Evolutionary conservation across 2,113 vertebrate species (phyloP).

Genomic region (Myotis davidii): DNA sequence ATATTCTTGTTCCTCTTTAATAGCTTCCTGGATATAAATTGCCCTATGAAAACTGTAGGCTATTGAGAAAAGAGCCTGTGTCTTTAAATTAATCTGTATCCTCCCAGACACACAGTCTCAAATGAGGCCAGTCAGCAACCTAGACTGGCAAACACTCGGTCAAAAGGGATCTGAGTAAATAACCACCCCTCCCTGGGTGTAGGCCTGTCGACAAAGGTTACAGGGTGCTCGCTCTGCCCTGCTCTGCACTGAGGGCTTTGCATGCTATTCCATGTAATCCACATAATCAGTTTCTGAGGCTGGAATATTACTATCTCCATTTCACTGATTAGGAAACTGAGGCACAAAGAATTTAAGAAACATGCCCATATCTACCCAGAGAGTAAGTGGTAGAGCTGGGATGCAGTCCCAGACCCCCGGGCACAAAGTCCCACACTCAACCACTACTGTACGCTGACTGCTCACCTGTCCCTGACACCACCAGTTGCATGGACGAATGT

Average conservation of each 20-base stretch:
- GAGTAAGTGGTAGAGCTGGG: background rate
- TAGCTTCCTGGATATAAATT: background rate
- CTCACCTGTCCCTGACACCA: background rate
- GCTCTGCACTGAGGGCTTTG: background rate
- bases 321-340: background rate
- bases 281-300: background rate
- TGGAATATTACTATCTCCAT: background rate
- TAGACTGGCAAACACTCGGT: background rate
- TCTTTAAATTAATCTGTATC: background rate
- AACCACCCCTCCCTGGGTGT: background rate
- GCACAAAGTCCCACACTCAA: background rate
- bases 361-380: background rate
- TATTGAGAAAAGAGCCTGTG: background rate
- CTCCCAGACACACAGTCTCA: background rate
- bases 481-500: background rate
- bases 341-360: background rate
- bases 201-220: background rate
- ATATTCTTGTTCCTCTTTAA: background rate
- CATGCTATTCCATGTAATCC: background rate
- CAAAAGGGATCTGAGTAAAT: background rate
- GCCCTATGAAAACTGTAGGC: background rate
- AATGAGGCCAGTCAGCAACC: background rate
- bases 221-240: background rate
- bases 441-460: background rate
- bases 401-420: background rate